Conservation (phyloP, 2,797 vertebrate genomes). For the Iguana delicatissima region DNA sequence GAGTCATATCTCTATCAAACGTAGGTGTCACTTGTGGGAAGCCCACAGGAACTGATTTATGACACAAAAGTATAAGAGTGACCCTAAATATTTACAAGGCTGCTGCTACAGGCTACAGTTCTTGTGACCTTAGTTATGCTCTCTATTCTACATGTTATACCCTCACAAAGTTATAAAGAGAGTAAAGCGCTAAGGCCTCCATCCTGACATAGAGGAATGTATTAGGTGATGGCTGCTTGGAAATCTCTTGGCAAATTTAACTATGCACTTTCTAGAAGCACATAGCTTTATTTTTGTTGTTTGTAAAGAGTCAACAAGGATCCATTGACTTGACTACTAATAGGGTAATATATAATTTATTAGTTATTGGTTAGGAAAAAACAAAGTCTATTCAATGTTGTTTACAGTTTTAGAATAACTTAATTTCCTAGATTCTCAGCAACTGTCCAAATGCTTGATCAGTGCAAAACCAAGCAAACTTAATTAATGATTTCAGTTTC, state of each 20-base stretch:
- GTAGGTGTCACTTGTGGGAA: no score
- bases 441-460: constrained; percentile 61
- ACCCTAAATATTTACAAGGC: not conserved
- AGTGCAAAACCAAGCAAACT: constrained; percentile 67
- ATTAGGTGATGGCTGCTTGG: not conserved
- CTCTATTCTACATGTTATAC: not conserved
- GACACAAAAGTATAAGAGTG: no score
- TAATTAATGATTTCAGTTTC: constrained; percentile 79
- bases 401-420: constrained; percentile 53
- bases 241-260: not conserved
- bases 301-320: constrained; percentile 26
- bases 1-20: no score
- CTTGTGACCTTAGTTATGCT: not conserved
- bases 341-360: constrained; percentile 15
- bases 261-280: not conserved
- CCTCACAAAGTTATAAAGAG: not conserved
- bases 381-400: constrained; percentile 42
- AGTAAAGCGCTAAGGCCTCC: not conserved
- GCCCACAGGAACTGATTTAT: no score
- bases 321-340: constrained; percentile 17
- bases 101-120: not conserved
- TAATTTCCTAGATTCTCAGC: constrained; percentile 67
- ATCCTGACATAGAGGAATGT: not conserved
- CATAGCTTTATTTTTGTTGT: constrained; percentile 22
- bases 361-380: constrained; percentile 17